Percentiles rank a stretch among this genome's conserved stretches.
phyloP scores from a whole-genome alignment of 2,888 invertebrate genomes.

The Phyllotreta striolata region DNA sequence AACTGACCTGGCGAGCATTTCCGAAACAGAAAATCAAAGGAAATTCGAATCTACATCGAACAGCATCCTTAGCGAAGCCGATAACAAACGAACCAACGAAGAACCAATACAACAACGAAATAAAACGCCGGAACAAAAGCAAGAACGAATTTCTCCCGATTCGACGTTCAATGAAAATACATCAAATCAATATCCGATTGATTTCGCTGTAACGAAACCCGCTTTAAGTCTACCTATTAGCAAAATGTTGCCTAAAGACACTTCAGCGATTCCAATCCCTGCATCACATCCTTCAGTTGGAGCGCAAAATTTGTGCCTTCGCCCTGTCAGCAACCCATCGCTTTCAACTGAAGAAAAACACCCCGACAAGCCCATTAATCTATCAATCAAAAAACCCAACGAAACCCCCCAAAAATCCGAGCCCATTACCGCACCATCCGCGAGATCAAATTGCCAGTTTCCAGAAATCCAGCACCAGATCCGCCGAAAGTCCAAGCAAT shows the following conservation, averaged over 20 bases:
- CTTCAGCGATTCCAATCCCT: not conserved
- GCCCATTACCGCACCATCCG: not conserved
- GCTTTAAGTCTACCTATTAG: slow-evolving; percentile 1
- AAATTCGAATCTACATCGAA: not conserved
- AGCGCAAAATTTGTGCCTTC: not conserved
- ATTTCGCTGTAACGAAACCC: not conserved
- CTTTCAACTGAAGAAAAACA: no score
- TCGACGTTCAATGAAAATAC: slow-evolving; percentile 6
- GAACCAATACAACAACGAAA: not conserved
- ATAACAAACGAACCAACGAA: not conserved
- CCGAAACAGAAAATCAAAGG: not conserved
- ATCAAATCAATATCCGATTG: not conserved
- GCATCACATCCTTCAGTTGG: not conserved
- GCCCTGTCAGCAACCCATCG: not conserved
- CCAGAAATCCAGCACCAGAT: slow-evolving; percentile 27
- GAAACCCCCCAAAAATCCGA: not conserved
- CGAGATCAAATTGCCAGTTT: slow-evolving; percentile 6
- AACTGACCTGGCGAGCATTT: not conserved
- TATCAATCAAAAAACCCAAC: slow-evolving; percentile 20
- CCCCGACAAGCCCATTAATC: slow-evolving; percentile 21
- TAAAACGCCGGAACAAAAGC: not conserved
- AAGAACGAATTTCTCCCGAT: slow-evolving; percentile 22
- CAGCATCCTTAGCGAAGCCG: no score
- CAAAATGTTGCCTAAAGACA: not conserved
- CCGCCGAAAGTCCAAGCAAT: not conserved